Conservation (phyloP, 2,113 vertebrate species). For the Larimichthys crocea region DNA sequence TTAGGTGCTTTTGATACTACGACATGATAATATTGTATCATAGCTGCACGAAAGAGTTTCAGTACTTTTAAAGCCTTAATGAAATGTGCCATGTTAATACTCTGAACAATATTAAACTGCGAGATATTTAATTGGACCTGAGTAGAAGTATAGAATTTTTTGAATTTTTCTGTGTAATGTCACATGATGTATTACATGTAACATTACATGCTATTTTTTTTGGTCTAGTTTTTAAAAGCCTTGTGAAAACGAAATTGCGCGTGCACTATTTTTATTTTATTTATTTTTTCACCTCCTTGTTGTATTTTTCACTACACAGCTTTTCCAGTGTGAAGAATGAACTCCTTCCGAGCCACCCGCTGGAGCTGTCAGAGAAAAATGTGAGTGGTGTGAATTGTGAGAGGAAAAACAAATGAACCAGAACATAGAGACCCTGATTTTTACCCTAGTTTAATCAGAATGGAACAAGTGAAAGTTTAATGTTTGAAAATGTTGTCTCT, state of each 20-base stretch:
- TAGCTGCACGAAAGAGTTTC: too few relatives aligned
- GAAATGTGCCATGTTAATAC: too few relatives aligned
- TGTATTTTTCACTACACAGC: slow-evolving; percentile 69
- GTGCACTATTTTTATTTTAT: neutral
- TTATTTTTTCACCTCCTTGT: too few relatives aligned
- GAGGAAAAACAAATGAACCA: neutral
- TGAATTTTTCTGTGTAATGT: neutral
- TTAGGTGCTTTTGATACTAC: too few relatives aligned
- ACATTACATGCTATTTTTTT: too few relatives aligned
- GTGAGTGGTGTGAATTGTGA: slow-evolving; percentile 82
- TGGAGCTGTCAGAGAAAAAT: slow-evolving; percentile 95
- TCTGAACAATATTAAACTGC: neutral
- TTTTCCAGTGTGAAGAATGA: slow-evolving; percentile 94
- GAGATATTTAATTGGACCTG: neutral
- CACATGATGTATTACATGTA: neutral
- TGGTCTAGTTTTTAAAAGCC: neutral
- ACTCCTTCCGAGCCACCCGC: slow-evolving; percentile 91
- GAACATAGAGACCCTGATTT: neutral
- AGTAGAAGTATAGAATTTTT: neutral
- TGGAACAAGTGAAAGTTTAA: too few relatives aligned
- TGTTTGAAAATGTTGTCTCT: neutral
- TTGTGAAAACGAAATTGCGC: neutral
- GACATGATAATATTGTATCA: too few relatives aligned
- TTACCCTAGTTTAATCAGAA: too few relatives aligned
- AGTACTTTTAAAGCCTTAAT: too few relatives aligned